Conservation (phyloP, 2,113 vertebrate genomes). For the Callocephalon fimbriatum region DNA sequence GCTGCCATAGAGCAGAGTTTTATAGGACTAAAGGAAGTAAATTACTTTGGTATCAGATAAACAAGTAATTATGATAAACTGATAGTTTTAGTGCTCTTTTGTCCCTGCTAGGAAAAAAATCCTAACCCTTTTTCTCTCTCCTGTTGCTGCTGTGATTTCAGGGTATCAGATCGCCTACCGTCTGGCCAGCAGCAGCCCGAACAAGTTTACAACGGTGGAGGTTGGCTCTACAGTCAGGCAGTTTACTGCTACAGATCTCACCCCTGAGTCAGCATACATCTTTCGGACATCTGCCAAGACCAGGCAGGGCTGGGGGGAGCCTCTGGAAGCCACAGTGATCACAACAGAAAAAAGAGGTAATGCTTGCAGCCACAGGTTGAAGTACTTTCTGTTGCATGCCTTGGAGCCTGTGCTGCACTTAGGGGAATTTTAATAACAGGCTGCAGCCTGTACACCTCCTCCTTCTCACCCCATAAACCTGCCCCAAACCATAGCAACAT, state of each 20-base stretch:
- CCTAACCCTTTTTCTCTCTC: background rate
- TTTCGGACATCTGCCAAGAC: constrained; percentile 91
- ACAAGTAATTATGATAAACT: background rate
- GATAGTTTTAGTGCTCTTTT: background rate
- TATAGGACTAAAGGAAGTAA: background rate
- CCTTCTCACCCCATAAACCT: constrained; percentile 39
- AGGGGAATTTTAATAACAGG: background rate
- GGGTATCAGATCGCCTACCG: constrained; percentile 95
- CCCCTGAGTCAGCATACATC: constrained; percentile 86
- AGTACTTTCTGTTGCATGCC: background rate
- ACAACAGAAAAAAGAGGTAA: constrained; percentile 95
- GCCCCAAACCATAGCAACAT: constrained; percentile 42
- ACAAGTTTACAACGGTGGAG: constrained; percentile 91
- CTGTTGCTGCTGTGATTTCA: constrained; percentile 27
- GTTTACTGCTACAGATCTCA: constrained; percentile 89
- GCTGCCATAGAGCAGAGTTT: background rate
- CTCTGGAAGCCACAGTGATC: constrained; percentile 90
- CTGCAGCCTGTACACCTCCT: background rate
- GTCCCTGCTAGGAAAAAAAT: background rate
- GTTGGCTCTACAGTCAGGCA: constrained; percentile 90
- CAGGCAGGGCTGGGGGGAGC: constrained; percentile 91
- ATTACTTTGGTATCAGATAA: background rate
- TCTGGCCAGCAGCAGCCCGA: constrained; percentile 86
- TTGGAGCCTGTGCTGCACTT: background rate
- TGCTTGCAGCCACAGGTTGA: background rate